phyloP scores from a whole-genome alignment of 2,888 invertebrate genomes.

The Conomelus anceps region DNA sequence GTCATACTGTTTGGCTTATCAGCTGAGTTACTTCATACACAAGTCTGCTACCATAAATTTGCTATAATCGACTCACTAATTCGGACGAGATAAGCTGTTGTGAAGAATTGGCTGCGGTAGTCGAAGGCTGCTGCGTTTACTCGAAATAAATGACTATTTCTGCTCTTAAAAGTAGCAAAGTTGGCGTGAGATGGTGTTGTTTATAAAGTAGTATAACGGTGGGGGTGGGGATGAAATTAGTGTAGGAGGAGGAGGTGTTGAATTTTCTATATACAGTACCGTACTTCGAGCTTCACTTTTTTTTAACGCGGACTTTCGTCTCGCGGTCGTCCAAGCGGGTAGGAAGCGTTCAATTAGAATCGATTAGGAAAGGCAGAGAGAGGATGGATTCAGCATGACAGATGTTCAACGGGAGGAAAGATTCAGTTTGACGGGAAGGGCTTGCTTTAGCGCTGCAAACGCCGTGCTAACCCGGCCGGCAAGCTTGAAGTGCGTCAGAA shows the following conservation, averaged over 20 bases:
- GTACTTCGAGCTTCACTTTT: not conserved
- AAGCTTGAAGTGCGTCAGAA: not conserved
- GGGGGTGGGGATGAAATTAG: too few species aligned
- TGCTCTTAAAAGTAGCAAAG: not conserved
- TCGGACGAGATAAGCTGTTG: not conserved
- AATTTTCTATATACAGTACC: too few species aligned
- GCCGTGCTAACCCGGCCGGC: not conserved
- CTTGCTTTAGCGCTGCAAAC: too few species aligned
- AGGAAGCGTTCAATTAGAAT: not conserved
- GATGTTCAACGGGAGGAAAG: not conserved
- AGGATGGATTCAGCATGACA: not conserved
- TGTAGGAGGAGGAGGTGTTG: too few species aligned
- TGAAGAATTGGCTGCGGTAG: not conserved
- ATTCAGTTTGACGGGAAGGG: too few species aligned
- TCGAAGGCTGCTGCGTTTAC: not conserved
- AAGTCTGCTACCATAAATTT: not conserved
- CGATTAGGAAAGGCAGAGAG: not conserved
- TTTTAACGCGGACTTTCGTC: not conserved
- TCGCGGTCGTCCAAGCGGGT: too few species aligned
- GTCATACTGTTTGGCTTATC: not conserved
- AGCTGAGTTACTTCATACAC: not conserved
- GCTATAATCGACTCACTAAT: not conserved
- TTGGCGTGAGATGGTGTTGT: not conserved
- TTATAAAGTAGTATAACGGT: not conserved
- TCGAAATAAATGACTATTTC: not conserved